Evolutionary conservation across 2,888 invertebrate species (phyloP), one percentile per base, ranked within the genome.

Genomic region (Thymelicus sylvestris): DNA sequence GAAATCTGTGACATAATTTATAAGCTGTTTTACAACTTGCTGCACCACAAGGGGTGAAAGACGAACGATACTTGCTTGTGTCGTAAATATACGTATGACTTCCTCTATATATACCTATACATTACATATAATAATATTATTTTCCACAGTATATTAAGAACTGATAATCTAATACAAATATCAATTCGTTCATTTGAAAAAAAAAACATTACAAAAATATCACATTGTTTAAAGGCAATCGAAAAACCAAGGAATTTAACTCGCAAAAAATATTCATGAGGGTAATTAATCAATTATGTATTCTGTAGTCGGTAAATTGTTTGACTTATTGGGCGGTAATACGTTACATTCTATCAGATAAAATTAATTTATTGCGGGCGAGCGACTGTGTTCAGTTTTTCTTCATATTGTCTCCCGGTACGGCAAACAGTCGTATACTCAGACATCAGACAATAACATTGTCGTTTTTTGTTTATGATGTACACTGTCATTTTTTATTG

Each of bases 281-380:
- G 15, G 39, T 39, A 64, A 64, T 38, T 31, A 64, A 50, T 50
- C 64, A 50, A 31, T 55, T 41, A 19, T 41, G 65, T 48, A 64
- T 64, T 69, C 55, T 38, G 19, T 50, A 39, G 13, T 19, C 57
- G 38, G 48, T 50, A 52, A 64, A 64, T 48, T 50, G 69, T 64
- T 60, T 57, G 57, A 64, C 48, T 50, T 64, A 57, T 57, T 48
- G n/a, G 57, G 47, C 63, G 69, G 59, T 69, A 64, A 69, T 69
- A 59, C 41, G 55, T 69, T 59, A 64, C 41, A 47, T 64, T 57
- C 64, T 64, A 69, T 69, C 69, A 50, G 69, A 64, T 69, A 69
- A 69, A 41, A 69, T 69, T 69, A 64, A 69, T 64, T 69, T 69
- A 69, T 69, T 39, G 13, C 64, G 19, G 13, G 7, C 64, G 41